Base-by-base conservation (phyloP, 2,888 invertebrate genomes). In the Philaethria dido region DNA sequence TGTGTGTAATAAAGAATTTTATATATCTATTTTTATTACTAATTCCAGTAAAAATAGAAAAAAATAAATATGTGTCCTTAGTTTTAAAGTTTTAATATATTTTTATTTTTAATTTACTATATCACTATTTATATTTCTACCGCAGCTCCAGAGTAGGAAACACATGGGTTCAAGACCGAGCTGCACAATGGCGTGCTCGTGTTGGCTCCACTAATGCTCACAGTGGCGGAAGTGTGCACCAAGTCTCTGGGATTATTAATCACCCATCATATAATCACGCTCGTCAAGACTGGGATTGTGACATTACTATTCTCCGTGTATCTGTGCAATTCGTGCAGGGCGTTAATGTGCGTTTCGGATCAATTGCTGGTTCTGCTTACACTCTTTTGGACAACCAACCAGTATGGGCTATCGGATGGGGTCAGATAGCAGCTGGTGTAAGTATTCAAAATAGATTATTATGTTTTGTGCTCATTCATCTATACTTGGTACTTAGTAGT, bases 171-270 rank as follows among this genome's bases (percentile, higher is more conserved):
- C 2, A 14, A 8, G 77, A 80, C 36, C 36, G 71, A 0, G 47
- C 72, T 1, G 68, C 59, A 1, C 74, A 72, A 25, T 87, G 82
- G 82, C 83, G 80, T 0, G 70, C 75, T 8, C 83, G 83, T 4
- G 78, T 80, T 8, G 87, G 86, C 1, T 87, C 86, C 5, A 74
- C 79, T 0, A 80, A 72, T 66, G 82, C 83, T 6, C 82, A 77
- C 70, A 82, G 79, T 45, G 85, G 84, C 0, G 87, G 87, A 5
- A 50, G 63, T 0, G 75, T 83, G 4, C 66, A 78, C 57, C 68
- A 62, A 2, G 25, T 74, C 0, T 47, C 33, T 3, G 61, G 54
- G 0, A 73, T 82, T 47, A 71, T 70, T 5, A 68, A 75, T 18
- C 88, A 93, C 70, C 77, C 83, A 36, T 13, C 13, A 36, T 54